Base-by-base conservation (phyloP, 2,113 vertebrate genomes). In the Erinaceus europaeus region DNA sequence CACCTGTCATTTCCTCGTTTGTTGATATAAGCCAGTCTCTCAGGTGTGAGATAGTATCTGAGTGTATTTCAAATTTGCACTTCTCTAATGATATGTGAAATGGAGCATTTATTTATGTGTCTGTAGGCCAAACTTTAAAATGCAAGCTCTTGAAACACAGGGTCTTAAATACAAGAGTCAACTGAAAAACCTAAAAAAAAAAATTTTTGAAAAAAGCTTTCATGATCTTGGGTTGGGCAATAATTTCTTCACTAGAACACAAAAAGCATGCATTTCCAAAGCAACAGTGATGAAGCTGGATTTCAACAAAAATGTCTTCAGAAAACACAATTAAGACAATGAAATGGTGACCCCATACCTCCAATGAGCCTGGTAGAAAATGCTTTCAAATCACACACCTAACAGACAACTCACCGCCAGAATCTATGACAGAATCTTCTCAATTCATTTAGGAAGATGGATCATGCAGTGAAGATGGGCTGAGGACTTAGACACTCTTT, bases 261-360 rank as follows among this genome's bases (percentile, higher is more conserved):
- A 64, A 55, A 84, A 83, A 44, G 20, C 12, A 74, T 50, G 32
- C 77, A 38, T 86, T 61, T n/a, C 52, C 40, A 81, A 76, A 79
- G n/a, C n/a, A n/a, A 76, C 55, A 42, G 6, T 50, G 18, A 53
- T 84, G 48, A 74, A 92, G 62, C 29, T 83, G 46, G 48, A 79
- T 34, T 83, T 86, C 59, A 69, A 46, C 50, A 75, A 82, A 86
- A 64, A 29, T 59, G 17, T 46, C 67, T 80, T 90, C 29, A 87
- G 84, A 83, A 75, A 18, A 18, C 6, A 48, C 59, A 9, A 1
- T 69, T 68, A 83, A 72, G 14, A 36, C 72, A 74, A 55, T 42
- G 25, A 86, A 77, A 77, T 77, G 69, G 32, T 18, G 62, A 53
- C 17, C 13, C 29, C 55, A 59, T n/a, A n/a, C n/a, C n/a, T n/a